These are phyloP conservation scores for Chlorops oryzae DNA, from an alignment of 1,140 invertebrate species.

Conservation along the genomic window DNA sequence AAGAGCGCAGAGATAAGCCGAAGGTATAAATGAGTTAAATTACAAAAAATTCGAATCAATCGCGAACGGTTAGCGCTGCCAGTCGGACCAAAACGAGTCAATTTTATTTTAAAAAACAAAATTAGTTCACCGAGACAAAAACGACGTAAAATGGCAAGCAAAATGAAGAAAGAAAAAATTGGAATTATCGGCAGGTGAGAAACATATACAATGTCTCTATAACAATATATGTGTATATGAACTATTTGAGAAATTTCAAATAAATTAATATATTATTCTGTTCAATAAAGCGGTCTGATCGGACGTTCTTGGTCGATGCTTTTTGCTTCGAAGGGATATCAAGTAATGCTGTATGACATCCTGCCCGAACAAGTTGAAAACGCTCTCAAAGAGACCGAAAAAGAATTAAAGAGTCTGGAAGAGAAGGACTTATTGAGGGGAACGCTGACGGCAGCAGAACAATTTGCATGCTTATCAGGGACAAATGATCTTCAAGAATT, in stretches of 20 bases:
- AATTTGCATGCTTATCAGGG: conserved; percentile 70
- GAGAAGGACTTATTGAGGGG: conserved; percentile 68
- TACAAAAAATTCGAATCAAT: no score
- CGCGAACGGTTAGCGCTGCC: no score
- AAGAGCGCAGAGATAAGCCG: no score
- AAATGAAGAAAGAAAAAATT: conserved; percentile 52
- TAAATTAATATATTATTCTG: background rate
- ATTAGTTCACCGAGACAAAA: conserved; percentile 29
- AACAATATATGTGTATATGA: conserved; percentile 5
- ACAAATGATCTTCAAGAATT: conserved; percentile 59
- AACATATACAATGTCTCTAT: conserved; percentile 13
- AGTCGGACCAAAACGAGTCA: no score
- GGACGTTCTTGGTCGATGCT: conserved; percentile 94
- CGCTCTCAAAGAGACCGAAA: conserved; percentile 67
- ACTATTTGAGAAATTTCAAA: conserved; percentile 6
- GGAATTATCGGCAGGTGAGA: conserved; percentile 61
- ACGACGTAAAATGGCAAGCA: conserved; percentile 15
- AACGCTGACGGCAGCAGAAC: conserved; percentile 62
- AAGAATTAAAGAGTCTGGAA: conserved; percentile 68
- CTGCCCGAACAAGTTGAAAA: conserved; percentile 64
- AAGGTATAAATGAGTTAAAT: no score
- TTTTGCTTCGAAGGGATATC: conserved; percentile 85
- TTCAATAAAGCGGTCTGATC: conserved; percentile 73
- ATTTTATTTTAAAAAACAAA: no score
- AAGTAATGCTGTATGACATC: conserved; percentile 80